These are phyloP conservation scores for Scomber scombrus DNA, from an alignment of 2,113 vertebrate species.

Conservation along the genomic window DNA sequence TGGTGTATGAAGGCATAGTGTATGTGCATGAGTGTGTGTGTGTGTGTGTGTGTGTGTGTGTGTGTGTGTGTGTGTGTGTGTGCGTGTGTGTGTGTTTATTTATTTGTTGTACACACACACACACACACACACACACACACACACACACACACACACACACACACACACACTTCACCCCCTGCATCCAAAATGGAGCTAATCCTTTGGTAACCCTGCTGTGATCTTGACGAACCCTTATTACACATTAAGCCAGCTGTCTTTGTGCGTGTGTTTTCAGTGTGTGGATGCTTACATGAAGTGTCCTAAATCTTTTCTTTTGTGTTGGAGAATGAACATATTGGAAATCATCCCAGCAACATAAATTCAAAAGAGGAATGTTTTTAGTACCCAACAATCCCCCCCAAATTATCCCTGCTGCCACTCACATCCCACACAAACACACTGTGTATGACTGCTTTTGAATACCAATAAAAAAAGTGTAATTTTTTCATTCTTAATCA, in stretches of 20 bases:
- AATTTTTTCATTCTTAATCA: neutral
- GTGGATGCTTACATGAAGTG: constrained; percentile 21
- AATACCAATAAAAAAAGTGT: neutral
- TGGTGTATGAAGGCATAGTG: constrained; percentile 43
- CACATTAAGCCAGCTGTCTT: constrained; percentile 64
- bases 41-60: constrained; percentile 12
- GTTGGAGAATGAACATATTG: constrained; percentile 22
- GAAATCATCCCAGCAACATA: constrained; percentile 31
- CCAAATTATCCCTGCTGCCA: neutral
- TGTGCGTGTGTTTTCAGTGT: constrained; percentile 29
- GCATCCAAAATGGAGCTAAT: constrained; percentile 68
- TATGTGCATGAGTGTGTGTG: neutral
- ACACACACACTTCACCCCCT: constrained; percentile 19
- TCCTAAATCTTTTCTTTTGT: constrained; percentile 68
- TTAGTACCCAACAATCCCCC: neutral
- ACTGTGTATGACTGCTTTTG: constrained; percentile 1
- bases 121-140: too few species aligned
- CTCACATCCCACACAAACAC: neutral
- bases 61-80: neutral
- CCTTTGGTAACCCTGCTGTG: constrained; percentile 72
- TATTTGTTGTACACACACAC: neutral
- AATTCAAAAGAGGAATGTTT: constrained; percentile 17
- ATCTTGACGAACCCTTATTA: constrained; percentile 65
- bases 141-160: neutral
- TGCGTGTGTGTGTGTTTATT: constrained; percentile 1